A percentile compares a stretch with the other conserved stretches of the same genome.
These are phyloP conservation scores for Campoplex capitator DNA, from an alignment of 2,888 invertebrate species.

Conservation along the genomic window DNA sequence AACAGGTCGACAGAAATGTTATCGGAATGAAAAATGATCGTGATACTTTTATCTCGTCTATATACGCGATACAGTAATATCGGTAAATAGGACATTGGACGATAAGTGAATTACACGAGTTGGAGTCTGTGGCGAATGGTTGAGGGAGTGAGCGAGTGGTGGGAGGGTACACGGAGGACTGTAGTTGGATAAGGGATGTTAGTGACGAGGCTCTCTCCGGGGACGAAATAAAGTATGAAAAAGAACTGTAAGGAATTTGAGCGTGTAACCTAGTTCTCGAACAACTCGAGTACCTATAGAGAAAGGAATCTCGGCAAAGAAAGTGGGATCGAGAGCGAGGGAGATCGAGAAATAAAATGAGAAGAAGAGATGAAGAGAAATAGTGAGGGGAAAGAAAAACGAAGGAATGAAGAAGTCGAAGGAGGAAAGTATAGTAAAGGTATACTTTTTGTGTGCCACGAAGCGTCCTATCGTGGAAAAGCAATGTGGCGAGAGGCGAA, in stretches of 20 bases:
- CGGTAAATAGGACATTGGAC: conserved; percentile 9
- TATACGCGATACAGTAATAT: conserved; percentile 19
- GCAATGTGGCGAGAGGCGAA: conserved; percentile 46
- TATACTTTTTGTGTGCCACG: conserved; percentile 42
- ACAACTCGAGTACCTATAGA: conserved; percentile 28
- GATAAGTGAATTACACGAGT: conserved; percentile 53
- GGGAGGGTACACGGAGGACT: conserved; percentile 14
- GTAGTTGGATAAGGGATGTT: conserved; percentile 43
- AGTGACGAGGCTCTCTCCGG: conserved; percentile 40
- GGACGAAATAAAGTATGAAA: conserved; percentile 47
- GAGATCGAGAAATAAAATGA: conserved; percentile 1
- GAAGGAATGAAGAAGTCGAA: conserved; percentile 22
- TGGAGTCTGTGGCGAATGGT: conserved; percentile 38
- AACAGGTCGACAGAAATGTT: conserved; percentile 11
- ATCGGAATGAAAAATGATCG: conserved; percentile 40
- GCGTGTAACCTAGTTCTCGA: conserved; percentile 71
- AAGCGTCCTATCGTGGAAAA: conserved; percentile 28
- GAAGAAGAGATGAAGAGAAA: not conserved
- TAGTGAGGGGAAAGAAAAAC: not conserved
- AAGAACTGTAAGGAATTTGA: conserved; percentile 63
- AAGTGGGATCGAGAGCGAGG: conserved; percentile 3
- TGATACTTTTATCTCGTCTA: conserved; percentile 21
- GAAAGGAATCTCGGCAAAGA: conserved; percentile 39
- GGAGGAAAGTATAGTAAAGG: conserved; percentile 31
- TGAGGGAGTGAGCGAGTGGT: not conserved